Base-by-base conservation (phyloP, 2,888 invertebrate genomes). In the Esperia sulphurella region DNA sequence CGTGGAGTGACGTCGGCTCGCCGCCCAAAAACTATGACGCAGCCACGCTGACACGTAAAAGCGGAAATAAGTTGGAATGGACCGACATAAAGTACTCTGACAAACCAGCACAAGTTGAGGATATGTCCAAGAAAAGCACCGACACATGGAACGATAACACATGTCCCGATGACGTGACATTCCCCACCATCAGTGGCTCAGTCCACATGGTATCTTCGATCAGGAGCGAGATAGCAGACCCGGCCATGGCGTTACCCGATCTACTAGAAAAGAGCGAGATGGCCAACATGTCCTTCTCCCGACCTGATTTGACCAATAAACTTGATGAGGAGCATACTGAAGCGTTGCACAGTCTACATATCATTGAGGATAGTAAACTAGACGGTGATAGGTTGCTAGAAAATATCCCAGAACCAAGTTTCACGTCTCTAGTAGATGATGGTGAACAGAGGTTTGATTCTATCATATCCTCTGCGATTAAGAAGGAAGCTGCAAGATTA, bases 111-210 rank as follows among this genome's bases (percentile, higher is more conserved):
- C 57, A 60, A 3, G 75, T 73, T 1, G 75, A 75, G 1, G 56
- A 55, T 7, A 57, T 59, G 0, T 66, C 71, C 0, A 71, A 66
- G 12, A 71, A 55, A 10, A 69, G 69, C 45, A 90, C 90, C 13
- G 95, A 95, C 69, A 95, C 95, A 0, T 96, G 96, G 95, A 95
- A 94, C 65, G 95, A 96, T 48, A 94, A 95, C 72, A 93, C 94
- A 0, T 93, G 93, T 45, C 94, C 94, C 0, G 95, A 95, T 71
- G 95, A 95, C 70, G 89, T 95, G 31, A 95, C 95, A 0, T 95
- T 95, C 74, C 96, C 96, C 0, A 95, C 95, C 44, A 92, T 96
- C 47, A 95, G 95, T 58, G 92, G 94, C 31, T 94, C 95, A 33
- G 93, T 93, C 0, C 95, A 95, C 0, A 85, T 94, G 63, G 91